A percentile compares a stretch with the other conserved stretches of the same genome.
Evolutionary conservation across 2,113 vertebrate genomes (phyloP).

Genomic region (Quiscalus mexicanus): DNA sequence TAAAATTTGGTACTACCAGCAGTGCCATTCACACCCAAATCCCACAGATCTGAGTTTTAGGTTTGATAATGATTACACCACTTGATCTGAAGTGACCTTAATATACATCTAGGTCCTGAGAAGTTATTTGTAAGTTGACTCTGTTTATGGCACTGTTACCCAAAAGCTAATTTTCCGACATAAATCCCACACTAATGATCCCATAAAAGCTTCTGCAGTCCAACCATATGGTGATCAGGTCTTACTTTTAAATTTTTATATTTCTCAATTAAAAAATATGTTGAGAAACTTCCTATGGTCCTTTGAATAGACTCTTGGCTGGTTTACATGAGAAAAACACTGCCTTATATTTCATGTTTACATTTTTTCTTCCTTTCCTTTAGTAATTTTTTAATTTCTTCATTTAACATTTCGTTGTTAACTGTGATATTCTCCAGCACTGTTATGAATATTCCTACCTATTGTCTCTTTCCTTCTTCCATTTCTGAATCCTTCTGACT

Average conservation of each 20-base stretch:
- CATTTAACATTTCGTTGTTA: not conserved
- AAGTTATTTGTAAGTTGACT: not conserved
- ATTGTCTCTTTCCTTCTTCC: not conserved
- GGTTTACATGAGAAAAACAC: not conserved
- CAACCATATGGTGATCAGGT: not conserved
- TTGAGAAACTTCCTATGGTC: not conserved
- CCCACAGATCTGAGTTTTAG: not conserved
- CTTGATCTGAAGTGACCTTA: not conserved
- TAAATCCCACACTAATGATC: not conserved
- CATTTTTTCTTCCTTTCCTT: not conserved
- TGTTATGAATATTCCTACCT: not conserved
- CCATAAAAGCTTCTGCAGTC: not conserved
- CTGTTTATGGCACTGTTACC: not conserved
- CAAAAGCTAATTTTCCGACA: not conserved
- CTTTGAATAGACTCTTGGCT: not conserved
- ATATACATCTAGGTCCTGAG: not conserved
- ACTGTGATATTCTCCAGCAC: not conserved
- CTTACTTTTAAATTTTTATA: not conserved
- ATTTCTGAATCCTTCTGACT: not conserved
- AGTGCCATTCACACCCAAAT: not conserved
- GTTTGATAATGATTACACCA: not conserved
- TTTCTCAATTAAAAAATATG: not conserved
- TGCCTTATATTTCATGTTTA: not conserved
- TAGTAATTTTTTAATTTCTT: not conserved
- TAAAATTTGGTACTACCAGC: not conserved